These are phyloP conservation scores for Zoanthus sansibaricus DNA, from an alignment of 92 coral and sea anemone species.

Conservation along the genomic window DNA sequence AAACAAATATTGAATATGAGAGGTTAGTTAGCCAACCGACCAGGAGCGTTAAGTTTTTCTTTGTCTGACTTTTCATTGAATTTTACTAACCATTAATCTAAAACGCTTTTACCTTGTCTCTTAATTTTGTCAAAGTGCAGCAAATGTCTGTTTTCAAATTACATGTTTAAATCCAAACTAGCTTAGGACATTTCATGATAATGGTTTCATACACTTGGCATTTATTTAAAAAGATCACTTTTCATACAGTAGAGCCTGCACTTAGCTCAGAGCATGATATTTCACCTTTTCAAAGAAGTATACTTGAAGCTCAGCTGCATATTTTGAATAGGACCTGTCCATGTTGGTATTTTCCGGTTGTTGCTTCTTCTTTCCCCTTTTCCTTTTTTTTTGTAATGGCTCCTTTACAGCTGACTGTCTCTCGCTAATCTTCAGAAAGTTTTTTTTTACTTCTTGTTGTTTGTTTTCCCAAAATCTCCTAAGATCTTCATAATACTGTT, in stretches of 20 bases:
- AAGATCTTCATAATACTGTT: no score
- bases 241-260: not conserved
- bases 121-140: not conserved
- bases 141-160: not conserved
- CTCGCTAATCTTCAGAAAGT: slow-evolving; percentile 6
- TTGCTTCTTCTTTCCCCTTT: not conserved
- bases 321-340: slow-evolving; percentile 26
- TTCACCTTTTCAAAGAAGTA: not conserved
- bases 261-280: not conserved
- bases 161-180: not conserved
- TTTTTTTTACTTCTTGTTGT: slow-evolving; percentile 20
- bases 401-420: slow-evolving; percentile 1
- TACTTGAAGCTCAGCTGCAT: slow-evolving; percentile 26
- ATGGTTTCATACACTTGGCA: not conserved
- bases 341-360: not conserved
- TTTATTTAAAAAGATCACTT: no score
- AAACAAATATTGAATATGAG: not conserved
- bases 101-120: not conserved
- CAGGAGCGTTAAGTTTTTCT: not conserved
- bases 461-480: slow-evolving; percentile 17
- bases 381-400: slow-evolving; percentile 10
- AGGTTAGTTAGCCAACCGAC: not conserved
- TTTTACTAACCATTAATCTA: not conserved
- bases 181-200: no score
- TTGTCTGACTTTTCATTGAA: not conserved